Evolutionary conservation across 2,797 vertebrate species (phyloP).

Genomic region (Anguilla anguilla): DNA sequence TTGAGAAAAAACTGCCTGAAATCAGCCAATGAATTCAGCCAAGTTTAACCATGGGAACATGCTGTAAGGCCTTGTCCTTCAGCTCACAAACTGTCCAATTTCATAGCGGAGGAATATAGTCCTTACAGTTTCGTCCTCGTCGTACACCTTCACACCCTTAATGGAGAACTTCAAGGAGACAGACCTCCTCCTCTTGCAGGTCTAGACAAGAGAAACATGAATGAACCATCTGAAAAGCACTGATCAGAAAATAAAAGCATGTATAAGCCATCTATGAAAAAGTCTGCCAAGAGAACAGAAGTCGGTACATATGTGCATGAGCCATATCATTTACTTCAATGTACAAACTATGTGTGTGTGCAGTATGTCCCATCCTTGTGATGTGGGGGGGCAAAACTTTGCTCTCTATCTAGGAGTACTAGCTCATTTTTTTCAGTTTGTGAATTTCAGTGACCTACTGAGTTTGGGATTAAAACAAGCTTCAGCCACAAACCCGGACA

Average conservation of each 20-base stretch:
- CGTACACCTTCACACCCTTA: slow-evolving; percentile 90
- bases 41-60: not conserved
- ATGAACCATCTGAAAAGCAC: not conserved
- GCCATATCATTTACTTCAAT: not conserved
- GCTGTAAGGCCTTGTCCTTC: not conserved
- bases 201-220: slow-evolving; percentile 59
- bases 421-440: not conserved
- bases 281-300: not conserved
- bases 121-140: slow-evolving; percentile 82
- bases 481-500: not conserved
- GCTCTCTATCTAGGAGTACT: too few species aligned
- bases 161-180: slow-evolving; percentile 88
- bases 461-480: not conserved
- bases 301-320: not conserved
- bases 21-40: not conserved
- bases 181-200: slow-evolving; percentile 68
- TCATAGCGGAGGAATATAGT: not conserved
- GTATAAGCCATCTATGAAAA: not conserved
- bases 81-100: not conserved
- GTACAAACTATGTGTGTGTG: not conserved
- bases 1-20: slow-evolving; percentile 10
- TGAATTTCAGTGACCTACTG: not conserved
- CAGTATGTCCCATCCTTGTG: not conserved
- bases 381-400: too few species aligned
- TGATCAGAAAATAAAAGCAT: not conserved